phyloP scores from a whole-genome alignment of 1,140 invertebrate genomes.

The Coptotermes formosanus region DNA sequence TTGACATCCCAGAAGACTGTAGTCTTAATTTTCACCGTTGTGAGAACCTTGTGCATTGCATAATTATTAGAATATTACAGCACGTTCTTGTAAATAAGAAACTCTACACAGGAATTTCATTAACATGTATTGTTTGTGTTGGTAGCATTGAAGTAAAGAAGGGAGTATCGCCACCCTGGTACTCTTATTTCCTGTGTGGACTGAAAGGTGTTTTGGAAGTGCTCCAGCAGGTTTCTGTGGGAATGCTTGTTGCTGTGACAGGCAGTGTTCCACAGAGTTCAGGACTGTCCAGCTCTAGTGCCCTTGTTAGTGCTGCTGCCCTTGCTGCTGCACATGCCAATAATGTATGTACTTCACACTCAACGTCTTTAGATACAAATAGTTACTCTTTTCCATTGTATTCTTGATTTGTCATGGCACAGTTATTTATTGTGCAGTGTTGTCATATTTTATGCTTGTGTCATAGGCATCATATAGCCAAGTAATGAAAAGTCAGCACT shows the following conservation, averaged over 20 bases:
- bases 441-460: neutral
- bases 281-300: constrained; percentile 96
- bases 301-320: constrained; percentile 90
- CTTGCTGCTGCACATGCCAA: constrained; percentile 78
- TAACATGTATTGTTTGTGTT: neutral
- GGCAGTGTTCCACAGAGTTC: constrained; percentile 88
- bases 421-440: constrained; percentile 7
- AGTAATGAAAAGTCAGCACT: no score
- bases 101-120: no score
- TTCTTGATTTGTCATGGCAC: neutral
- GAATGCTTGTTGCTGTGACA: constrained; percentile 73
- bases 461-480: no score
- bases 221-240: constrained; percentile 50
- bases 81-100: no score
- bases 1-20: no score
- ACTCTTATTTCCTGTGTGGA: constrained; percentile 94
- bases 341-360: constrained; percentile 49
- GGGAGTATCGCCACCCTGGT: constrained; percentile 69
- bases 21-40: no score
- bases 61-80: no score
- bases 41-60: no score
- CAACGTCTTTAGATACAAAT: neutral
- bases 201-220: constrained; percentile 77
- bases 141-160: constrained; percentile 15
- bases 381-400: neutral